A percentile compares a stretch with the other conserved stretches of the same genome.
These are phyloP conservation scores for Anoplius nigerrimus DNA, from an alignment of 2,888 invertebrate species.

Conservation along the genomic window DNA sequence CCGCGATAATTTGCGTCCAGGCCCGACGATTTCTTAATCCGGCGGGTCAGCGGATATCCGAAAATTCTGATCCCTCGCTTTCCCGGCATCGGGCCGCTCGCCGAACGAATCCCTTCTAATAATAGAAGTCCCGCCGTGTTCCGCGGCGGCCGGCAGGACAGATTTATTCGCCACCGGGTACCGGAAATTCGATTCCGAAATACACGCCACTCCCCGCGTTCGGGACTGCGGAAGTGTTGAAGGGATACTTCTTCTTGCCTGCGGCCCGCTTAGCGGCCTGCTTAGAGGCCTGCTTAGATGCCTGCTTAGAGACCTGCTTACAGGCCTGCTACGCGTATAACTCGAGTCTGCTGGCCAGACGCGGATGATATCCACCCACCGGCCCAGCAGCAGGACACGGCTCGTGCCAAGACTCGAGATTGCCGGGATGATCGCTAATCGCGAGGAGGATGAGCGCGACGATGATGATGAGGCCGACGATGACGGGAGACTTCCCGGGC, in stretches of 20 bases:
- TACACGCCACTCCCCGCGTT: slow-evolving; percentile 27
- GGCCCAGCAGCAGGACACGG: no score
- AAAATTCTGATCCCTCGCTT: slow-evolving; percentile 22
- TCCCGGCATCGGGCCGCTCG: slow-evolving; percentile 17
- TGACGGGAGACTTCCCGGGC: no score
- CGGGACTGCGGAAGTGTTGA: slow-evolving; percentile 59
- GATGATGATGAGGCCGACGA: no score
- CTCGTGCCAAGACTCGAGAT: slow-evolving; percentile 16
- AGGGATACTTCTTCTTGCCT: slow-evolving; percentile 25
- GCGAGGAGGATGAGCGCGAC: no score
- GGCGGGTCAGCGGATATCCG: slow-evolving; percentile 26
- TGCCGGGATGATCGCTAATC: no score
- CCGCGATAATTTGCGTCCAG: no score
- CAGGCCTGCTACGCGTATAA: not conserved
- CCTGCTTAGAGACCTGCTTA: slow-evolving; percentile 9
- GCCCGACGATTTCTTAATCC: not conserved
- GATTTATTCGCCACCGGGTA: slow-evolving; percentile 39
- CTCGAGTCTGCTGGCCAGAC: no score
- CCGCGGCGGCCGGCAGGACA: slow-evolving; percentile 11
- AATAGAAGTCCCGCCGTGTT: slow-evolving; percentile 31
- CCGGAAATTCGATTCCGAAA: slow-evolving; percentile 61
- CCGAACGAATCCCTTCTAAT: slow-evolving; percentile 32
- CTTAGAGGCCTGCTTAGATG: slow-evolving; percentile 18
- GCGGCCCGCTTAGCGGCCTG: slow-evolving; percentile 13
- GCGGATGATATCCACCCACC: no score